Percentiles rank a stretch among this genome's conserved stretches.
phyloP scores from a whole-genome alignment of 37 sponge, comb jelly and placozoan genomes.

The Halisarca cf. caerulea region DNA sequence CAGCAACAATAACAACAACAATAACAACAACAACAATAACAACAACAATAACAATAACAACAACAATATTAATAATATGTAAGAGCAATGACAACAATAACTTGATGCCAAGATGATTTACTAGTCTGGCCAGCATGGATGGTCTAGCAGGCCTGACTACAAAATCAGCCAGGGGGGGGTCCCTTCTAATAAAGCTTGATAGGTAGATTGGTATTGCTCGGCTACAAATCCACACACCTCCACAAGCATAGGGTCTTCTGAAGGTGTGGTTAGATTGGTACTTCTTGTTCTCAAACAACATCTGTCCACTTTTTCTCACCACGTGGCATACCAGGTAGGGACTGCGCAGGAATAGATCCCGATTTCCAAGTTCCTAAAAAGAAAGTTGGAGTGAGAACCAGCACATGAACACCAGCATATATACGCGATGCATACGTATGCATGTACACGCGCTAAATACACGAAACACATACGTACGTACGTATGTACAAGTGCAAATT shows the following conservation, averaged over 20 bases:
- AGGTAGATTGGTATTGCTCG: too few relatives aligned
- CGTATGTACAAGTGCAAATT: too few relatives aligned
- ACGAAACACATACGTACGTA: too few relatives aligned
- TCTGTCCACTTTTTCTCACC: slow-evolving; percentile 47
- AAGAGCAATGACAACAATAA: neutral
- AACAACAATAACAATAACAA: neutral
- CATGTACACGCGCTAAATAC: too few relatives aligned
- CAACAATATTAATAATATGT: neutral
- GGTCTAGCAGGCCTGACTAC: too few relatives aligned
- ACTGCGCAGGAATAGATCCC: slow-evolving; percentile 21
- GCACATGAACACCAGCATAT: neutral
- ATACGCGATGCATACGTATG: too few relatives aligned
- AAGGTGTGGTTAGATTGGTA: slow-evolving; percentile 43
- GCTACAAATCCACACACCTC: slow-evolving; percentile 51
- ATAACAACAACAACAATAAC: too few relatives aligned
- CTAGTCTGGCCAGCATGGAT: too few relatives aligned
- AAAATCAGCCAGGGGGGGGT: too few relatives aligned
- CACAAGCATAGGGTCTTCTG: slow-evolving; percentile 67
- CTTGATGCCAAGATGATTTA: too few relatives aligned
- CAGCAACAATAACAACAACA: too few relatives aligned
- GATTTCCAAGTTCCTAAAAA: slow-evolving; percentile 55
- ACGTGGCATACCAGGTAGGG: slow-evolving; percentile 70
- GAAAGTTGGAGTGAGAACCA: neutral
- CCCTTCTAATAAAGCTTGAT: too few relatives aligned
- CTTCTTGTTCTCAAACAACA: slow-evolving; percentile 64